Evolutionary conservation across 2,113 vertebrate species (phyloP), one percentile per base, ranked within the genome.

Genomic region (Rhinogobius similis): DNA sequence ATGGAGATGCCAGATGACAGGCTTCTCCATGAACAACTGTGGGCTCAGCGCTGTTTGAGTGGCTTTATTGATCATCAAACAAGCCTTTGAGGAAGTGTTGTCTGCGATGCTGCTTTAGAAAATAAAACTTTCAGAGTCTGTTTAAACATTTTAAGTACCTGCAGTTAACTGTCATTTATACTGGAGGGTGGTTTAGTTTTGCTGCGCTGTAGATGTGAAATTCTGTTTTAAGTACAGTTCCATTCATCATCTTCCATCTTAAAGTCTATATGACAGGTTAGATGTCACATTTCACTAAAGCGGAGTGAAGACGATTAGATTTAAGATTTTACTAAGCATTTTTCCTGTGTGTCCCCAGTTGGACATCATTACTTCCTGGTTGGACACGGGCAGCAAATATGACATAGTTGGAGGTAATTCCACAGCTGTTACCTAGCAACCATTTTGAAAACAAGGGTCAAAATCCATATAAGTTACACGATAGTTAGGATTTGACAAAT

Each of bases 1-100:
- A 87, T 89, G 82, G 86, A 80, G 88, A 87, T 80, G 87, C 87
- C 89, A 90, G 84, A 90, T 92, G 89, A 90, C 88, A 72, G 78
- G 65, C 81, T 70, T 72, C 72, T 58, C 64, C 76, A 64, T 44
- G 64, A 70, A 67, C 76, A 80, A 53, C 81, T 74, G 70, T 61
- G 71, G 77, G 29, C 68, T 52, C 73, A 83, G 77, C 65, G 58
- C 68, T 75, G 56, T 67, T 75, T 65, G 65, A 76, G 82, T 75
- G 81, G 81, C 71, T 81, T 85, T 67, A 88, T 77, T 85, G 85
- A 86, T 85, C 86, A 85, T 83, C 79, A 83, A 63, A 86, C 87
- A 39, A 10, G 77, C 26, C 68, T 82, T 88, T 84, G 64, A 83
- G 77, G 67, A 62, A 67, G 39, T 72, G 74, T 65, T 79, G 72